phyloP scores from a whole-genome alignment of 2,797 vertebrate genomes.

The Myripristis murdjan region DNA sequence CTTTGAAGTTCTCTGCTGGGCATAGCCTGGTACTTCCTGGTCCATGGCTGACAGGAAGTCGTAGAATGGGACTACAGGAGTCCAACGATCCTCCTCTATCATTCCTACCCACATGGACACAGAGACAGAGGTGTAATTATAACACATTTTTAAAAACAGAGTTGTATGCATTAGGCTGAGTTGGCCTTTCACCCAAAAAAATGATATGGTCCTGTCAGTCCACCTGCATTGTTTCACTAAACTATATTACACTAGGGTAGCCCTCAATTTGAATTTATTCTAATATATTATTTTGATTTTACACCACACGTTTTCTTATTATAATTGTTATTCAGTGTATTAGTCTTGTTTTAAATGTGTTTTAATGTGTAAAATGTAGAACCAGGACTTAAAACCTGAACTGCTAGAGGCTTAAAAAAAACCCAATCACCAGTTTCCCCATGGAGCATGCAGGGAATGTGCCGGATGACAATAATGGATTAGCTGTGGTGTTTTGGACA shows the following conservation, averaged over 20 bases:
- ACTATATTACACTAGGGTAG: too few relatives aligned
- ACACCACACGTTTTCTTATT: too few relatives aligned
- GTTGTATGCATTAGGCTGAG: too few relatives aligned
- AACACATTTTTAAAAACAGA: too few relatives aligned
- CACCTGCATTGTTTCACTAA: too few relatives aligned
- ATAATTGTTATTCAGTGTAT: too few relatives aligned
- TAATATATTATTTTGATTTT: too few relatives aligned
- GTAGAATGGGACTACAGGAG: constrained; percentile 87
- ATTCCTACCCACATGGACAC: constrained; percentile 74
- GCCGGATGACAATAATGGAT: background rate
- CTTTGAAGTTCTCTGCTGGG: constrained; percentile 65
- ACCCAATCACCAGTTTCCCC: background rate
- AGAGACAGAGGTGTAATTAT: too few relatives aligned
- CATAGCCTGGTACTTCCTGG: constrained; percentile 68
- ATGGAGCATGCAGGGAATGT: constrained; percentile 39
- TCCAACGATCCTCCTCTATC: constrained; percentile 88
- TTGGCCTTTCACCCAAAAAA: too few relatives aligned
- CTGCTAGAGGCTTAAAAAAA: background rate
- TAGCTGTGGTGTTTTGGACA: background rate
- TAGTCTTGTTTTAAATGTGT: background rate
- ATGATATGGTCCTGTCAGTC: too few relatives aligned
- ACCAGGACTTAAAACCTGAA: background rate
- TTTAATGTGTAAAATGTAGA: background rate
- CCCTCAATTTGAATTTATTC: too few relatives aligned
- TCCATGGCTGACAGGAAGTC: constrained; percentile 94